Evolutionary conservation across 2,113 vertebrate genomes (phyloP).

Genomic region (Pao palembangensis): DNA sequence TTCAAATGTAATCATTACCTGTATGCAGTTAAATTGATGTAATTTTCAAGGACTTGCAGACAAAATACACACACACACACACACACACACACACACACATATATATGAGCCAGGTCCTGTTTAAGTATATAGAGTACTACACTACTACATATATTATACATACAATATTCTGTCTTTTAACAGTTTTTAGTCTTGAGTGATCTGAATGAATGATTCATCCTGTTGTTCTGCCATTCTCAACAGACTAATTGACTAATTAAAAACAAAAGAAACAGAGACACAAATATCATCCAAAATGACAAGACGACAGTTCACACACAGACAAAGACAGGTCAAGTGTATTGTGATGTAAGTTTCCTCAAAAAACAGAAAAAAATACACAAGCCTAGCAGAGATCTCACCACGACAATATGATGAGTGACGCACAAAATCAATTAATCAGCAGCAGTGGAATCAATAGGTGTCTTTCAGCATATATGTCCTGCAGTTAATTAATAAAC

Average conservation of each 20-base stretch:
- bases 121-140: neutral
- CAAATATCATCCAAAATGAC: conserved; percentile 10
- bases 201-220: neutral
- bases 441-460: conserved; percentile 70
- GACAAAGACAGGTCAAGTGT: conserved; percentile 14
- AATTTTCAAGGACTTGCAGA: too few species aligned
- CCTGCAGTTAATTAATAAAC: conserved; percentile 74
- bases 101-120: too few species aligned
- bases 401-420: conserved; percentile 74
- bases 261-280: neutral
- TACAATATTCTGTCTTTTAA: neutral
- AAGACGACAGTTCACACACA: conserved; percentile 26
- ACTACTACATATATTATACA: neutral
- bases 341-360: conserved; percentile 27
- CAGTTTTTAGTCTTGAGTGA: neutral
- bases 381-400: conserved; percentile 52
- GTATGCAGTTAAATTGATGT: too few species aligned
- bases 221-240: neutral
- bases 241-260: conserved; percentile 1
- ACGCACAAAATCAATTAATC: conserved; percentile 75
- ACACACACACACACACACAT: too few species aligned
- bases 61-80: too few species aligned
- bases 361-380: conserved; percentile 25
- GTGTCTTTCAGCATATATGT: conserved; percentile 72
- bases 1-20: too few species aligned